Base-by-base conservation (phyloP, 1,140 invertebrate genomes). In the Carcinoscorpius rotundicauda region DNA sequence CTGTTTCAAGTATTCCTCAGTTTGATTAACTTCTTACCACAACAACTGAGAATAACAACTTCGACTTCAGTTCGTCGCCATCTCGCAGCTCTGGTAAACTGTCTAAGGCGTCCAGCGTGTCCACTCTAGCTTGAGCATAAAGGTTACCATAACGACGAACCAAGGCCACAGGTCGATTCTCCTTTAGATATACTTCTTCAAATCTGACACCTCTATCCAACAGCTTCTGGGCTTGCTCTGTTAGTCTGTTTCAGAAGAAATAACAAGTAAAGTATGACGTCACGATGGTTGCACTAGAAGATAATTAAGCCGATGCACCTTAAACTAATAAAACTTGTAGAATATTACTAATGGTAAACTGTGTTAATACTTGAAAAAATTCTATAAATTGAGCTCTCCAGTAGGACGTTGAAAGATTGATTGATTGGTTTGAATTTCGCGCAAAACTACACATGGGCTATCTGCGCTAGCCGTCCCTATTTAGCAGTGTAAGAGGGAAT, bases 1-100 rank as follows among this genome's bases (percentile, higher is more conserved):
- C n/a, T 10, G 11, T 65, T 51, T 49, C 5, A 61, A 6, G 11
- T 51, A 50, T 61, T 61, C 57, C 0, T 56, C 50, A 65, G 49
- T 5, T 4, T 6, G 4, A 6, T 52, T 61, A 10, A 51, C 4
- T 71, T 87, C 88, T 87, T 80, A 96, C 93, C 77, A 96, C 92
- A 71, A 95, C 85, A 58, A 96, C 88, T 60, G 93, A 96, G 76
- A 95, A 96, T 53, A 97, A 82, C 65, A 97, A 89, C 81, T 96
- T 97, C 56, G 86, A 86, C 79, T 96, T 96, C 49, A 96, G 81
- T 73, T 93, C 89, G 64, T 87, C 84, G 0, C 88, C 87, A 63
- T 89, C 84, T 59, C 83, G 81, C 6, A 97, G 80, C 60, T 89
- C 84, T 6, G 85, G 82, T 8, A 95, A 78, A 1, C 82, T 80